Conservation (phyloP, 1,140 invertebrate genomes). For the Ruditapes philippinarum region DNA sequence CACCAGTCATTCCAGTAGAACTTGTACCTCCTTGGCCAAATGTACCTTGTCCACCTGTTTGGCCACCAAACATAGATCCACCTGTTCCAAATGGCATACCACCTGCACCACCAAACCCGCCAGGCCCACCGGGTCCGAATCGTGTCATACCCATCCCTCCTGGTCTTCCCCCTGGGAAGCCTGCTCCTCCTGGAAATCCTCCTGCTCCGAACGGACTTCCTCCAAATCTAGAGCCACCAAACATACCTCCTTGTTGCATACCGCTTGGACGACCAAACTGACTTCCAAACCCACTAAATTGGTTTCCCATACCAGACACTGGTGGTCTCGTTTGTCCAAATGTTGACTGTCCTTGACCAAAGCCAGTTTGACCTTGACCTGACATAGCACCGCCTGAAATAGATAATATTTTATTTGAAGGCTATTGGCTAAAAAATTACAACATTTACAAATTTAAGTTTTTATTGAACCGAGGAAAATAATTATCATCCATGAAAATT, state of each 20-base stretch:
- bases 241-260: background rate
- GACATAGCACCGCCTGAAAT: background rate
- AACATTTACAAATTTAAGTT: no score
- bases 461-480: no score
- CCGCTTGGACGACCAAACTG: background rate
- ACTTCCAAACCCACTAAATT: background rate
- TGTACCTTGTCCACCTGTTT: background rate
- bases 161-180: conserved; percentile 13
- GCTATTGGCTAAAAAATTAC: no score
- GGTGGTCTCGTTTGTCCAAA: background rate
- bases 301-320: background rate
- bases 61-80: background rate
- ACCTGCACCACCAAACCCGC: background rate
- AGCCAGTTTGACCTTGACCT: background rate
- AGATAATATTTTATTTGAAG: no score
- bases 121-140: background rate
- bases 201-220: background rate
- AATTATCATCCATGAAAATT: no score
- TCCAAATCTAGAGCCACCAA: background rate
- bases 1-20: background rate
- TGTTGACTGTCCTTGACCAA: background rate
- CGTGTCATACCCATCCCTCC: background rate
- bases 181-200: background rate
- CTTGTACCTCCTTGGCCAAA: background rate
- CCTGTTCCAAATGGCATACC: conserved; percentile 1